Conservation (phyloP, 2,888 invertebrate species). For the Pseudeuparius sepicola region DNA sequence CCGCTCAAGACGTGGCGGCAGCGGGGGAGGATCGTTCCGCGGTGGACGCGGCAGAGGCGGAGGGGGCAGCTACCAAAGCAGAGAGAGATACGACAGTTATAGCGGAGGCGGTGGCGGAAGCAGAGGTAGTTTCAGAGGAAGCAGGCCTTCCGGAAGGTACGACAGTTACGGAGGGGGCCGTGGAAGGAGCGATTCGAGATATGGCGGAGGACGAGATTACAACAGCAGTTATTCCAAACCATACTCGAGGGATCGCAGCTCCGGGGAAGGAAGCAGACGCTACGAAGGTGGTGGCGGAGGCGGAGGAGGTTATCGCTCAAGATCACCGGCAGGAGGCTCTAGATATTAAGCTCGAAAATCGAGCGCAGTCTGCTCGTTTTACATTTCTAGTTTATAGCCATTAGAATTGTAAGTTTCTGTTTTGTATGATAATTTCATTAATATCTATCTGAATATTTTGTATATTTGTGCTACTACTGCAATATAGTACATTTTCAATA, state of each 20-base stretch:
- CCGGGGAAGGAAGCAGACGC: slow-evolving; percentile 26
- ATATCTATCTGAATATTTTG: too few species aligned
- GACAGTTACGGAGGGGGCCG: slow-evolving; percentile 19
- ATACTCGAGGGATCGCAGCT: slow-evolving; percentile 26
- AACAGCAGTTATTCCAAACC: too few species aligned
- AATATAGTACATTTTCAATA: too few species aligned
- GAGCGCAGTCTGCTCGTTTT: too few species aligned
- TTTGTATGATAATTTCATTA: too few species aligned
- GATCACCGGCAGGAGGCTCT: too few species aligned
- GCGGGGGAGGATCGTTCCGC: slow-evolving; percentile 48
- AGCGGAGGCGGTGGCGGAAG: slow-evolving; percentile 36
- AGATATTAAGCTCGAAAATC: too few species aligned
- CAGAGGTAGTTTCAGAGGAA: slow-evolving; percentile 10
- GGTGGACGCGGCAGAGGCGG: slow-evolving; percentile 27
- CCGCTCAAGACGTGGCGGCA: slow-evolving; percentile 55
- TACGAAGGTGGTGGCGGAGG: slow-evolving; percentile 27
- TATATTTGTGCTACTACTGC: too few species aligned
- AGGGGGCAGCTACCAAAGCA: slow-evolving; percentile 22
- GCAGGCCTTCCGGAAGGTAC: slow-evolving; percentile 10
- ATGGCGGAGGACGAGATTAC: slow-evolving; percentile 27
- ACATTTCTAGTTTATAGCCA: too few species aligned
- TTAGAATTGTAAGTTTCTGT: too few species aligned
- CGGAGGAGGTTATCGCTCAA: slow-evolving; percentile 22
- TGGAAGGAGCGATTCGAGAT: too few species aligned
- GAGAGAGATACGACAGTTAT: slow-evolving; percentile 18